Evolutionary conservation across 2,888 invertebrate genomes (phyloP), one percentile per base, ranked within the genome.

Genomic region (Lepidocyrtoides sp.): DNA sequence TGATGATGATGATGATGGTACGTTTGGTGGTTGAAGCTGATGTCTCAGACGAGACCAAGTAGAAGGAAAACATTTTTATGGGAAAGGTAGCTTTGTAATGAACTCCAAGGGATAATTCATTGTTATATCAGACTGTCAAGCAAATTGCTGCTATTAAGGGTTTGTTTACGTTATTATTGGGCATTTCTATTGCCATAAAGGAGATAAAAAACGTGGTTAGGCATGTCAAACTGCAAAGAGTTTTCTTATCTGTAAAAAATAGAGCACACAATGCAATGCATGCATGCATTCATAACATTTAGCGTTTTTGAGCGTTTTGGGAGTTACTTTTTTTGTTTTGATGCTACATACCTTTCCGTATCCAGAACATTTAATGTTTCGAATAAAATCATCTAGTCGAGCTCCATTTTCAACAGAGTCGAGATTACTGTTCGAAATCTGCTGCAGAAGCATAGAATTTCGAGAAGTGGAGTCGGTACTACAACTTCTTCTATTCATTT

Each of bases 301-400:
- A n/a, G n/a, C n/a, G n/a, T n/a, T n/a, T n/a, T n/a, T n/a, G n/a
- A n/a, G n/a, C n/a, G n/a, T n/a, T n/a, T n/a, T n/a, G n/a, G 48
- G 2, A 48, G 7, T 12, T 8, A 12, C 2, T 4, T 26, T 26
- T n/a, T 66, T 66, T 66, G 66, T 48, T 48, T 60, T 8, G 60
- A 20, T 29, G 17, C 7, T 44, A 44, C 84, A 72, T 93, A 94
- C 94, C 94, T 93, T 91, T 87, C 93, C 93, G 72, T 94, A 93
- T 75, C 94, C 94, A 48, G 94, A 93, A 86, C 93, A 93, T 89
- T 93, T 93, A 26, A 94, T 89, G 26, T 91, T 91, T 57, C 93
- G 83, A 60, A 94, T 87, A 77, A 94, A 93, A 84, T 94, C 92
- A 60, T 91, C 93, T 44, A 94, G 86, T 14, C 94, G 91, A 23